Percentiles rank a stretch among this genome's conserved stretches.
phyloP scores from a whole-genome alignment of 2,888 invertebrate genomes.

The Brachylomia viminalis region DNA sequence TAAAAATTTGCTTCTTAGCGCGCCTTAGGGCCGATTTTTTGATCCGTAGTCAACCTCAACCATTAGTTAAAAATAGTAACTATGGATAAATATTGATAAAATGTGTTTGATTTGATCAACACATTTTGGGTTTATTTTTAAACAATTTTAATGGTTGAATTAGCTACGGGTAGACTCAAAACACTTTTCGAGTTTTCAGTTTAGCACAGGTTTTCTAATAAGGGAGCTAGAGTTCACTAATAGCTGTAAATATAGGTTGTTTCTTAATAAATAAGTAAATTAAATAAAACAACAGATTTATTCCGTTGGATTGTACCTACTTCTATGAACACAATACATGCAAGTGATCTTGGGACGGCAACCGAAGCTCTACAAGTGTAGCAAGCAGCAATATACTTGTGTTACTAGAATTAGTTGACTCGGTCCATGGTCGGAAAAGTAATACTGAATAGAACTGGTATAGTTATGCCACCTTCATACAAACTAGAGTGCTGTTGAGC shows the following conservation, averaged over 20 bases:
- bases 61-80: too few species aligned
- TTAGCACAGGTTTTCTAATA: too few species aligned
- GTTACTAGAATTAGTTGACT: conserved; percentile 15
- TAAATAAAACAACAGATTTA: neutral
- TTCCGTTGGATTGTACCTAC: neutral
- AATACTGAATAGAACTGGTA: conserved; percentile 15
- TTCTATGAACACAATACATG: neutral
- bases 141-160: too few species aligned
- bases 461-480: neutral
- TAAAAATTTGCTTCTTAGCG: too few species aligned
- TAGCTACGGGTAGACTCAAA: too few species aligned
- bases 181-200: too few species aligned
- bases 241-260: neutral
- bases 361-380: conserved; percentile 38
- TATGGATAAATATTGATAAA: too few species aligned
- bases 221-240: neutral
- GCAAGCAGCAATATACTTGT: neutral
- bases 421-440: neutral
- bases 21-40: too few species aligned
- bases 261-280: too few species aligned
- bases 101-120: too few species aligned
- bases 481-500: neutral
- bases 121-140: too few species aligned
- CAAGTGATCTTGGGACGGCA: neutral
- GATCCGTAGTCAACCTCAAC: too few species aligned